phyloP scores from a whole-genome alignment of 2,113 vertebrate species.

The Pomatorhinus ruficollis region DNA sequence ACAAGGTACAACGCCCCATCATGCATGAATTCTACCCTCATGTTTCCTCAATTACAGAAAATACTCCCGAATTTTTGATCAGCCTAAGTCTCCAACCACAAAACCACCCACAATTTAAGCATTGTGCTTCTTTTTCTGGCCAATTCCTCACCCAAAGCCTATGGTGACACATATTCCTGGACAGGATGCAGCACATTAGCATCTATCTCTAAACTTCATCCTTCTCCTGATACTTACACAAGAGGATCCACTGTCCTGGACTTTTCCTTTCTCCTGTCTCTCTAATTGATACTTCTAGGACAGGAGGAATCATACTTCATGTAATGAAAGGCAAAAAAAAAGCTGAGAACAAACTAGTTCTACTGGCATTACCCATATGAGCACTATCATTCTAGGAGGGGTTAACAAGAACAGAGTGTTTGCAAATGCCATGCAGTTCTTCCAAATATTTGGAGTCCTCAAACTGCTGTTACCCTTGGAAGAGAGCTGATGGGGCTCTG shows the following conservation, averaged over 20 bases:
- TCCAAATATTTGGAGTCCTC: constrained; percentile 72
- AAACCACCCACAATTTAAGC: not conserved
- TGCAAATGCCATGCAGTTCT: constrained; percentile 74
- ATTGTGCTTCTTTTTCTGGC: not conserved
- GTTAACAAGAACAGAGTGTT: constrained; percentile 51
- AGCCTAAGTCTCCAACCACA: not conserved
- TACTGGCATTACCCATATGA: constrained; percentile 23
- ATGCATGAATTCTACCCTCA: not conserved
- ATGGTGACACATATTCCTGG: not conserved
- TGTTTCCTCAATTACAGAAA: not conserved
- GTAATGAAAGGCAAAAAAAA: not conserved
- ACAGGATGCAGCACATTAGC: not conserved
- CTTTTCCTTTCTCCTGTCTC: constrained; percentile 20
- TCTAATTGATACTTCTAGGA: constrained; percentile 36
- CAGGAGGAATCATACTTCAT: constrained; percentile 4
- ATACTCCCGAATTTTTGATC: not conserved
- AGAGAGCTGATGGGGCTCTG: constrained; percentile 81
- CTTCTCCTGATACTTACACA: constrained; percentile 37
- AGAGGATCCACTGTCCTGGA: constrained; percentile 1
- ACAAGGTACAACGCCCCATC: not conserved
- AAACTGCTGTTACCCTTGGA: constrained; percentile 84
- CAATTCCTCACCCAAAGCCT: not conserved
- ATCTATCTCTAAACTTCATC: not conserved
- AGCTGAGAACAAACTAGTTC: constrained; percentile 23
- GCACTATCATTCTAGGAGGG: constrained; percentile 46